Evolutionary conservation across 1,140 invertebrate genomes (phyloP).

Genomic region (Pseudobourletiella spinata): DNA sequence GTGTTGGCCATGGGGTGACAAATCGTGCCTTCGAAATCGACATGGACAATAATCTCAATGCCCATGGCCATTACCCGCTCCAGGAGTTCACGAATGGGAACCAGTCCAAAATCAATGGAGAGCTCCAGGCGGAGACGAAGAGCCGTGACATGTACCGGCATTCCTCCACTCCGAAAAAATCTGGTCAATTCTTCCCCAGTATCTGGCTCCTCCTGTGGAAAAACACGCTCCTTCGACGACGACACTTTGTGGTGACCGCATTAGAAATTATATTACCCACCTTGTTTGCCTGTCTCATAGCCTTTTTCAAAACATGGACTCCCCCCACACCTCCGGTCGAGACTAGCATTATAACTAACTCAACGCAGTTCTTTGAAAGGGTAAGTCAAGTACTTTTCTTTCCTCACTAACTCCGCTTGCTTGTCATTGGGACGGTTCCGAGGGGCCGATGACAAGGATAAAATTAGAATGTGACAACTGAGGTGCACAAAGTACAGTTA

Average conservation of each 20-base stretch:
- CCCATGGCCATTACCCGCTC: not conserved
- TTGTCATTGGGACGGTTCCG: too few species aligned
- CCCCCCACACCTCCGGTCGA: not conserved
- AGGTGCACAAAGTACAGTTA: too few species aligned
- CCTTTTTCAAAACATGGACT: conserved; percentile 12
- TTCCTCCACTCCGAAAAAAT: not conserved
- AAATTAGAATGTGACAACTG: too few species aligned
- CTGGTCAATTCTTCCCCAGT: not conserved
- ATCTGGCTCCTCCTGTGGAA: conserved; percentile 42
- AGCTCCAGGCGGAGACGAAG: not conserved
- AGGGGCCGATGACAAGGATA: too few species aligned
- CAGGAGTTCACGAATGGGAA: not conserved
- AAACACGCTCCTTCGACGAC: conserved; percentile 40
- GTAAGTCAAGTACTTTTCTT: too few species aligned
- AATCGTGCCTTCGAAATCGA: not conserved
- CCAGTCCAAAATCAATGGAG: not conserved
- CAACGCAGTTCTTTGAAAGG: conserved; percentile 4
- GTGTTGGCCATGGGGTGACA: not conserved
- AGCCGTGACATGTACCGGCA: not conserved
- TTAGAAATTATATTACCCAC: conserved; percentile 42
- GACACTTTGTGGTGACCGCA: conserved; percentile 42
- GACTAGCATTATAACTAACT: not conserved
- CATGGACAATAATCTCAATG: conserved; percentile 3
- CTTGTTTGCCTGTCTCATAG: conserved; percentile 38
- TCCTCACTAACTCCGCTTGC: too few species aligned